A percentile compares a stretch with the other conserved stretches of the same genome.
These are phyloP conservation scores for Sebastes hopkinsi DNA, from an alignment of 2,797 vertebrate genomes.

Conservation along the genomic window DNA sequence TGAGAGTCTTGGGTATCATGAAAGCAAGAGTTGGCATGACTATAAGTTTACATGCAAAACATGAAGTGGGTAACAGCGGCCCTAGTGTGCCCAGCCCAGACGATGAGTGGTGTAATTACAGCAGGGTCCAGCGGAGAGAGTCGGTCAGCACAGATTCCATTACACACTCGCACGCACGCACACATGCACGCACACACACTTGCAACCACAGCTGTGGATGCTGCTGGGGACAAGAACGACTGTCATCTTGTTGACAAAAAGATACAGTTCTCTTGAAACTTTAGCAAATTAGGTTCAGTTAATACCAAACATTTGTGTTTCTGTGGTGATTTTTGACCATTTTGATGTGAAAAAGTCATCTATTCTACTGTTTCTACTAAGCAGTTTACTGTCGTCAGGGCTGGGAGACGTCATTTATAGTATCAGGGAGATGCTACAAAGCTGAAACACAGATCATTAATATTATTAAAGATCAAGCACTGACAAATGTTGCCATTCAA, in stretches of 20 bases:
- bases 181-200: constrained; percentile 15
- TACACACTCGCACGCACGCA: constrained; percentile 36
- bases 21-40: constrained; percentile 85
- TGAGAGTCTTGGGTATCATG: constrained; percentile 79
- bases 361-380: too few species aligned
- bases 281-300: background rate
- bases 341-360: background rate
- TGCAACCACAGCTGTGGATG: constrained; percentile 1
- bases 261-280: background rate
- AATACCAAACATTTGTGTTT: background rate
- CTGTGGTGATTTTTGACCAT: background rate
- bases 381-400: too few species aligned
- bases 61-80: constrained; percentile 84
- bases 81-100: constrained; percentile 82
- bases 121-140: constrained; percentile 86
- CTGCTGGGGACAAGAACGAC: background rate
- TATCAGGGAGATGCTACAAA: background rate
- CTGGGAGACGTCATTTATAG: background rate
- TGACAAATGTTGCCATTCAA: background rate
- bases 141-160: constrained; percentile 86
- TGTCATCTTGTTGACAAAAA: constrained; percentile 1
- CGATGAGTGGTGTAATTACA: constrained; percentile 90
- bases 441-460: background rate
- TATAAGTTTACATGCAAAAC: constrained; percentile 88
- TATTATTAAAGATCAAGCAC: background rate